These are phyloP conservation scores for Drosophila pectinifera DNA, from an alignment of 1,140 invertebrate species.

Conservation along the genomic window DNA sequence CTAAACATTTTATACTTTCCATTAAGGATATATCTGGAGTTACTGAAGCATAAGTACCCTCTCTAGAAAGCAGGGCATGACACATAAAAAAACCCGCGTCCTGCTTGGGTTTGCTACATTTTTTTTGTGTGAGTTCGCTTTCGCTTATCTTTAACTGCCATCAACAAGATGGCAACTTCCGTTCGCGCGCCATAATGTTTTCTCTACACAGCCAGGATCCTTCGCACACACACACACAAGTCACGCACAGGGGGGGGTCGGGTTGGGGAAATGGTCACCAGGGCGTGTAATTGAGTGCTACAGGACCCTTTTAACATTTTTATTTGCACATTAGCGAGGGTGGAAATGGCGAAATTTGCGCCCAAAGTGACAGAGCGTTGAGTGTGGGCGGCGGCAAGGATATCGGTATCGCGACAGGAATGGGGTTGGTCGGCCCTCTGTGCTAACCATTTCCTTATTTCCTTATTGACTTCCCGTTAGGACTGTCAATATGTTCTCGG, in stretches of 20 bases:
- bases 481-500: constrained; percentile 72
- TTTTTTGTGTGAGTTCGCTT: constrained; percentile 45
- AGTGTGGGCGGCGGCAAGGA: constrained; percentile 66
- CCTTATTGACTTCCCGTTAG: constrained; percentile 69
- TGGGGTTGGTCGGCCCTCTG: constrained; percentile 2
- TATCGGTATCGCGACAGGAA: neutral
- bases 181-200: constrained; percentile 84
- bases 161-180: constrained; percentile 85
- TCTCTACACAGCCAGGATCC: constrained; percentile 68
- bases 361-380: constrained; percentile 82
- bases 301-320: constrained; percentile 85
- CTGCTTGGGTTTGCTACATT: constrained; percentile 32
- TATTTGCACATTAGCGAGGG: constrained; percentile 85
- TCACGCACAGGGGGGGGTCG: constrained; percentile 62
- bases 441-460: constrained; percentile 48
- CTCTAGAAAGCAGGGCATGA: constrained; percentile 10
- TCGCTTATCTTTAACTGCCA: constrained; percentile 85
- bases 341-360: constrained; percentile 83
- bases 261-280: constrained; percentile 81
- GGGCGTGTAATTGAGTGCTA: constrained; percentile 85
- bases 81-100: constrained; percentile 45
- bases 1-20: neutral
- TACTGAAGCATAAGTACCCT: constrained; percentile 5
- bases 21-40: no score
- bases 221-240: constrained; percentile 42